These are phyloP conservation scores for Vulpes vulpes DNA, from an alignment of 2,113 vertebrate genomes.

Conservation along the genomic window DNA sequence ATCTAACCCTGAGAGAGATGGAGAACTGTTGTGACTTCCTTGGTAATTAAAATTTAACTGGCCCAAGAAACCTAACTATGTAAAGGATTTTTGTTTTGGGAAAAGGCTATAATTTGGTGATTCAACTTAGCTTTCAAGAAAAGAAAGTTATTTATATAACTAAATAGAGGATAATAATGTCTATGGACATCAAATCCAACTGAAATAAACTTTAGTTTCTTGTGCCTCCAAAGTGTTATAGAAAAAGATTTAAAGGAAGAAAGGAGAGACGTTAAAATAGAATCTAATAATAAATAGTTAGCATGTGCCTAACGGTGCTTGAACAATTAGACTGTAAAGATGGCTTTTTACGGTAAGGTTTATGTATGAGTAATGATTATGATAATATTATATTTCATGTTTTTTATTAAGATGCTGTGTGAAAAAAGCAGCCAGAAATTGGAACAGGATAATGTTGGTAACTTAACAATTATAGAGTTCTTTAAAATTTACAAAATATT, in stretches of 20 bases:
- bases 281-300: constrained; percentile 31
- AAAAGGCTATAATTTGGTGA: constrained; percentile 66
- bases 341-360: constrained; percentile 9
- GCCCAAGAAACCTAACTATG: background rate
- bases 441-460: background rate
- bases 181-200: constrained; percentile 6
- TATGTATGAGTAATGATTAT: background rate
- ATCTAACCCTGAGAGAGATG: background rate
- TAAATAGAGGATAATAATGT: constrained; percentile 24
- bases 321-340: background rate
- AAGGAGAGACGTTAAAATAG: constrained; percentile 2
- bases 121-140: constrained; percentile 47
- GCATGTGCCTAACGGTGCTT: background rate
- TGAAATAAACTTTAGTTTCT: constrained; percentile 38
- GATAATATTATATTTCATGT: background rate
- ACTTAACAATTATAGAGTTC: background rate
- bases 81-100: constrained; percentile 39
- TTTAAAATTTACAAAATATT: constrained; percentile 35
- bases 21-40: constrained; percentile 9
- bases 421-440: background rate
- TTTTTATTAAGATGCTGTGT: background rate
- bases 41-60: constrained; percentile 62
- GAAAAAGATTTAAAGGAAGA: constrained; percentile 22
- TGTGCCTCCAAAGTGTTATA: background rate
- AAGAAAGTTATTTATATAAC: constrained; percentile 48